Conservation (phyloP, 1,140 invertebrate genomes). For the Aphidius ervi region DNA sequence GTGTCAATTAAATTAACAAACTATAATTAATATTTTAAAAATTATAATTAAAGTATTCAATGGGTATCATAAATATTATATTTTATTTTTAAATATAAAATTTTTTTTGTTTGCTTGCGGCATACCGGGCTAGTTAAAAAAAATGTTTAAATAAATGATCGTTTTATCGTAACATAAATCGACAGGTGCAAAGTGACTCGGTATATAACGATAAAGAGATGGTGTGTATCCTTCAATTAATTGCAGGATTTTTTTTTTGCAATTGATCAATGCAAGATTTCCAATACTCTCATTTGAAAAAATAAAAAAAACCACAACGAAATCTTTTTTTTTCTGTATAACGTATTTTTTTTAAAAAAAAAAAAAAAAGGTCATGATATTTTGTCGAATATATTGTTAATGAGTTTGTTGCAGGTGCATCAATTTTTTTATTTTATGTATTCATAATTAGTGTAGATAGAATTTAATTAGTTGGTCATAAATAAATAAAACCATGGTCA, state of each 20-base stretch:
- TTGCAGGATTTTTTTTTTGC: slow-evolving; percentile 2
- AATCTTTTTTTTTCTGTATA: slow-evolving; percentile 1
- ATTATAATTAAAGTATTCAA: not conserved
- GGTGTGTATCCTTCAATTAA: not conserved
- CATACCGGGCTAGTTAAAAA: too few relatives aligned
- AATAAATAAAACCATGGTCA: slow-evolving; percentile 17
- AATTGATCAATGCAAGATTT: not conserved
- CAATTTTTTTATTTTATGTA: not conserved
- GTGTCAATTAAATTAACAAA: too few relatives aligned
- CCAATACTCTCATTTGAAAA: too few relatives aligned
- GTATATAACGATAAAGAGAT: slow-evolving; percentile 2
- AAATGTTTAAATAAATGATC: not conserved
- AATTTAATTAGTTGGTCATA: slow-evolving; percentile 7
- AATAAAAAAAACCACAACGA: not conserved
- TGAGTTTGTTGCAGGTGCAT: not conserved
- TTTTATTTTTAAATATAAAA: too few relatives aligned
- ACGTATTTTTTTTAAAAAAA: not conserved
- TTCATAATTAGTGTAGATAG: not conserved
- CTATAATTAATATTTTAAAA: not conserved
- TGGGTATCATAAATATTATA: too few relatives aligned
- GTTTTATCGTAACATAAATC: not conserved
- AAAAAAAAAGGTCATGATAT: not conserved
- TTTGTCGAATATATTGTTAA: slow-evolving; percentile 3
- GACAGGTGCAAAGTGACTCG: slow-evolving; percentile 5
- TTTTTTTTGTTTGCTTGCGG: too few relatives aligned